A percentile compares a stretch with the other conserved stretches of the same genome.
Evolutionary conservation across 1,140 invertebrate species (phyloP).

Genomic region (Streblospio benedicti): DNA sequence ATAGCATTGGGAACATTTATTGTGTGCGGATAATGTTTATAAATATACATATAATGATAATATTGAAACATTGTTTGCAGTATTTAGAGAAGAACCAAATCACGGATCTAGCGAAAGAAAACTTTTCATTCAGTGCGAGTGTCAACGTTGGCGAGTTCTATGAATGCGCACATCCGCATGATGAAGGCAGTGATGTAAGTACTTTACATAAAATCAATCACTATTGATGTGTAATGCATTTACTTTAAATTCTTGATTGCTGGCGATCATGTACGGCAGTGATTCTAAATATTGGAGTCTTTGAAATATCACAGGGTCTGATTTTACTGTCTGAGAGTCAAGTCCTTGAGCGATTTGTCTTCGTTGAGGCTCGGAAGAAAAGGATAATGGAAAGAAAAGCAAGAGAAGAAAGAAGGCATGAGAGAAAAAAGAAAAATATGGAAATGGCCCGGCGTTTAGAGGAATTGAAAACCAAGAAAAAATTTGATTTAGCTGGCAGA

Average conservation of each 20-base stretch:
- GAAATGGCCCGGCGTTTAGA: slow-evolving; percentile 32
- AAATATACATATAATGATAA: too few species aligned
- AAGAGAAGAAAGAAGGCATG: slow-evolving; percentile 34
- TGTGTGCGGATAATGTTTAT: too few species aligned
- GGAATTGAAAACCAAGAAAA: slow-evolving; percentile 38
- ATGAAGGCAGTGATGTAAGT: slow-evolving; percentile 48
- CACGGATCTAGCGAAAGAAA: slow-evolving; percentile 66
- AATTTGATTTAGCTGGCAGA: slow-evolving; percentile 44
- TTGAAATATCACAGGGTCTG: too few species aligned
- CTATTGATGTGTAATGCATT: too few species aligned
- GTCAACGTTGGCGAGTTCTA: slow-evolving; percentile 81
- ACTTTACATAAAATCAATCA: too few species aligned
- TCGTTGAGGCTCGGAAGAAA: slow-evolving; percentile 14
- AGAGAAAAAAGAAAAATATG: slow-evolving; percentile 27
- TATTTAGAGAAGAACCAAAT: slow-evolving; percentile 45
- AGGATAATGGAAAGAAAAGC: slow-evolving; percentile 30
- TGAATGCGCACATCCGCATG: slow-evolving; percentile 59
- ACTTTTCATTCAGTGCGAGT: slow-evolving; percentile 85
- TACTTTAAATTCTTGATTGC: too few species aligned
- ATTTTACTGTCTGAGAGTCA: slow-evolving; percentile 33
- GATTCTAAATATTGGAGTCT: too few species aligned
- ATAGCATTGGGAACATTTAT: too few species aligned
- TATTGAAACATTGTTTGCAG: too few species aligned
- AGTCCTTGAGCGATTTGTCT: slow-evolving; percentile 26
- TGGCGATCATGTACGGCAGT: too few species aligned